A percentile compares a stretch with the other conserved stretches of the same genome.
Conservation (phyloP, 2,113 vertebrate genomes). For the Nanger granti region DNA sequence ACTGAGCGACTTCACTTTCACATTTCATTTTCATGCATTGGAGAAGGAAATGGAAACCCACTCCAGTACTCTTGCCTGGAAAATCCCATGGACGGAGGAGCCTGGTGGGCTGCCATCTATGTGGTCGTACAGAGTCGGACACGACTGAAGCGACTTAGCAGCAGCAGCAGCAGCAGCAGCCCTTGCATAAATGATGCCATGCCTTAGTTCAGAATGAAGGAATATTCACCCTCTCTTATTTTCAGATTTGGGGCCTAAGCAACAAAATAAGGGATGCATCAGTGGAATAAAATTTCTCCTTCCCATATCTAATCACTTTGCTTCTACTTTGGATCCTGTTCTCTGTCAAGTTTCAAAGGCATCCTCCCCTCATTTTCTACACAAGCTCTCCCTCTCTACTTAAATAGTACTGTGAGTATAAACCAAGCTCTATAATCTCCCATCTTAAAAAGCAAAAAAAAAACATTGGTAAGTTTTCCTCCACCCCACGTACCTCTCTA, state of each 20-base stretch:
- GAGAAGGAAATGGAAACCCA: too few species aligned
- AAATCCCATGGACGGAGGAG: too few species aligned
- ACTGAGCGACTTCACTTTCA: too few species aligned
- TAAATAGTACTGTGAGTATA: not conserved
- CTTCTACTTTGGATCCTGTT: not conserved
- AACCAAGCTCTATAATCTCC: not conserved
- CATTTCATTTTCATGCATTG: too few species aligned
- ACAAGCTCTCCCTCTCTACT: not conserved
- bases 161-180: too few species aligned
- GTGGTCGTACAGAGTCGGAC: too few species aligned
- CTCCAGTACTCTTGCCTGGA: too few species aligned
- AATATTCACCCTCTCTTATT: not conserved
- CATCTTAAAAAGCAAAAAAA: not conserved
- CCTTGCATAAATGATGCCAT: not conserved
- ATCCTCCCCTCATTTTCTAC: not conserved
- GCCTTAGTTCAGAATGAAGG: not conserved
- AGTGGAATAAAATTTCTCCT: not conserved
- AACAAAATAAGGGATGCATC: not conserved
- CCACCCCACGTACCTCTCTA: not conserved
- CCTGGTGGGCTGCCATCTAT: too few species aligned
- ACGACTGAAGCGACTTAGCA: too few species aligned
- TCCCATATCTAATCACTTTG: not conserved
- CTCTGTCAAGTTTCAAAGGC: not conserved
- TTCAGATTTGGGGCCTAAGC: not conserved
- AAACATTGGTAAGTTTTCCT: not conserved